Conservation (phyloP, 1,140 invertebrate species). For the Steinernema khuongi region DNA sequence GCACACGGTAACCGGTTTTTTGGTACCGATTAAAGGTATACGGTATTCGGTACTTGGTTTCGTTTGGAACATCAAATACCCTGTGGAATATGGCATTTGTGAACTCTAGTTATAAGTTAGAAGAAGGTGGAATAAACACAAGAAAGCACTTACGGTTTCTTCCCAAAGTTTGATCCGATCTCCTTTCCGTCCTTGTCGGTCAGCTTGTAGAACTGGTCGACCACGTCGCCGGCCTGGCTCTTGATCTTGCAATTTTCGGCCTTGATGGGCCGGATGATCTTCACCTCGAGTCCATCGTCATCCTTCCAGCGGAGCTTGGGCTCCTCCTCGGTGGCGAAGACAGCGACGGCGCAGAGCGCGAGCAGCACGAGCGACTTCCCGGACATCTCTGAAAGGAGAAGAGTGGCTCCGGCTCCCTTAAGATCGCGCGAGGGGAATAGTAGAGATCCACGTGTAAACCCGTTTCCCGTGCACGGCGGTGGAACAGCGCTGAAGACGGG, state of each 20-base stretch:
- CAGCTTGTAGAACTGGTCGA: slow-evolving; percentile 57
- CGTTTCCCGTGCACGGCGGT: not conserved
- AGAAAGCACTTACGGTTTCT: slow-evolving; percentile 53
- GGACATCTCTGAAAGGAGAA: not conserved
- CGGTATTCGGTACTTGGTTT: too few species aligned
- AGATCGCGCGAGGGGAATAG: not conserved
- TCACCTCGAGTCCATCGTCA: slow-evolving; percentile 55
- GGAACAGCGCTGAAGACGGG: not conserved
- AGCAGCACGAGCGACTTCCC: slow-evolving; percentile 1
- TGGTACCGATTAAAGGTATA: too few species aligned
- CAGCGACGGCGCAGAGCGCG: slow-evolving; percentile 10
- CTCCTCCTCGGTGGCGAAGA: slow-evolving; percentile 29
- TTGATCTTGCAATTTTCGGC: slow-evolving; percentile 55
- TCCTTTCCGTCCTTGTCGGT: slow-evolving; percentile 55
- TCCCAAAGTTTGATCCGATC: slow-evolving; percentile 57
- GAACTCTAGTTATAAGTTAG: not conserved
- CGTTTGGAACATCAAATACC: too few species aligned
- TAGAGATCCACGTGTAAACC: slow-evolving; percentile 3
- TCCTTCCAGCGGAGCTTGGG: slow-evolving; percentile 40
- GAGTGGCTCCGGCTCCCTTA: not conserved
- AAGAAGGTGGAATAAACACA: not conserved
- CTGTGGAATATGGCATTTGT: too few species aligned
- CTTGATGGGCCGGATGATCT: slow-evolving; percentile 54
- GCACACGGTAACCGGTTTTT: too few species aligned
- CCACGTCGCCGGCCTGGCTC: slow-evolving; percentile 51